Percentiles rank a stretch among this genome's conserved stretches.
Evolutionary conservation across 2,797 vertebrate species (phyloP).

Genomic region (Urocyon cinereoargenteus): DNA sequence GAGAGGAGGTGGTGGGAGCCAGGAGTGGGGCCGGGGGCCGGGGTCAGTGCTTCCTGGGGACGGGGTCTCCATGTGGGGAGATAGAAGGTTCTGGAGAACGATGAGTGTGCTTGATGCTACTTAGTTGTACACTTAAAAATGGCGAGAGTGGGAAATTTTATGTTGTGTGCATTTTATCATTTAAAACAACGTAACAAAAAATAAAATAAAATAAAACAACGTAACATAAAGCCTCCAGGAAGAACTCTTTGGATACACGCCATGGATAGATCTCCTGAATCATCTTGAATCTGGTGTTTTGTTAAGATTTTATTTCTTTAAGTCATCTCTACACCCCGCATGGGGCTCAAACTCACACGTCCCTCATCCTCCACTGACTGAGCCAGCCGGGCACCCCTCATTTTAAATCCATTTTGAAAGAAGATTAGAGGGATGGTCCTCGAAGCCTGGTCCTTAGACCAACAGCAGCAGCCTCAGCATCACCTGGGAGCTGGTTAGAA

Average conservation of each 20-base stretch:
- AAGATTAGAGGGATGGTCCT: neutral
- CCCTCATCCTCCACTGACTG: too few relatives aligned
- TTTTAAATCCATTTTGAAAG: neutral
- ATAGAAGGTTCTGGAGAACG: neutral
- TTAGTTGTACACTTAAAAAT: neutral
- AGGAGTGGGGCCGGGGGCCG: neutral
- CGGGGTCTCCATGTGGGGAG: neutral
- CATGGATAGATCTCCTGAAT: neutral
- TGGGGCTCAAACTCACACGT: too few relatives aligned
- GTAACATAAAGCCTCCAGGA: neutral
- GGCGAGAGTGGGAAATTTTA: neutral
- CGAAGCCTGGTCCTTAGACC: neutral
- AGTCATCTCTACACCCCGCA: neutral
- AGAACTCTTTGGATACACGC: neutral
- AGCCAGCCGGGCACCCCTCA: too few relatives aligned
- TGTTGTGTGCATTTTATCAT: neutral
- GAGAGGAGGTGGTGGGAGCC: neutral
- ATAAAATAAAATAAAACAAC: too few relatives aligned
- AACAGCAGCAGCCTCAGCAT: neutral
- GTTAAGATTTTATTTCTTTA: neutral
- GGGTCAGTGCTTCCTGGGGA: neutral
- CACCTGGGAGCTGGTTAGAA: neutral
- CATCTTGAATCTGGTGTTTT: neutral
- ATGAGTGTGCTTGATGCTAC: neutral
- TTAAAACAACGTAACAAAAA: too few relatives aligned